Evolutionary conservation across 2,113 vertebrate species (phyloP).

Genomic region (Paradisaea rubra): DNA sequence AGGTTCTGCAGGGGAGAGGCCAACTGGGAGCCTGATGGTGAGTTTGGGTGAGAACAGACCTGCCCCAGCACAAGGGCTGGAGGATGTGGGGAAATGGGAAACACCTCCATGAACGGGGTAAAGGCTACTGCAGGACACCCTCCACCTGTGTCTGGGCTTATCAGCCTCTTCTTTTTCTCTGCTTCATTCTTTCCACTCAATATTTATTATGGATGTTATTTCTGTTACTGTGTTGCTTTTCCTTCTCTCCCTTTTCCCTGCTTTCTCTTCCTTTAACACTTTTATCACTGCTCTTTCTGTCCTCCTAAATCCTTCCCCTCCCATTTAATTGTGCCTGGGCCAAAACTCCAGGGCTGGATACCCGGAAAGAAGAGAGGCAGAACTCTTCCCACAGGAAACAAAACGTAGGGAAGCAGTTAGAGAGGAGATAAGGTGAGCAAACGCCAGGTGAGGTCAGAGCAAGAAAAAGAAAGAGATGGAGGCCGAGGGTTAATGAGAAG

Average conservation of each 20-base stretch:
- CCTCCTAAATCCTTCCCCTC: background rate
- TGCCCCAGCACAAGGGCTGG: background rate
- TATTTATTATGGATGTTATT: background rate
- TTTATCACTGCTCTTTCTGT: background rate
- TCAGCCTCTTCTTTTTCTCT: background rate
- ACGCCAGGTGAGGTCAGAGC: background rate
- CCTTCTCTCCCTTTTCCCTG: background rate
- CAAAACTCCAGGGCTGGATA: background rate
- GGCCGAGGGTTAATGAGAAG: background rate
- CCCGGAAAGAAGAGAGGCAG: background rate
- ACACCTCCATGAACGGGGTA: accelerated
- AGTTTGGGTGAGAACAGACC: background rate
- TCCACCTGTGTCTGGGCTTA: background rate
- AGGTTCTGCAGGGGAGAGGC: slow-evolving; percentile 78
- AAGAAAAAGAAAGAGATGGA: background rate
- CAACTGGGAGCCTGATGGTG: slow-evolving; percentile 80
- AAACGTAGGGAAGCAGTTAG: background rate
- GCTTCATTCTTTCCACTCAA: background rate
- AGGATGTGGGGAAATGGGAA: background rate
- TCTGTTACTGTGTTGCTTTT: background rate
- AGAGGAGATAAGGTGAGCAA: background rate
- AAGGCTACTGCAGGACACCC: background rate
- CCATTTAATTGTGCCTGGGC: background rate
- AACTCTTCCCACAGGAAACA: background rate
- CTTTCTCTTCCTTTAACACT: background rate